Percentiles rank a stretch among this genome's conserved stretches.
These are phyloP conservation scores for Myotis davidii DNA, from an alignment of 2,113 vertebrate species.

Conservation along the genomic window DNA sequence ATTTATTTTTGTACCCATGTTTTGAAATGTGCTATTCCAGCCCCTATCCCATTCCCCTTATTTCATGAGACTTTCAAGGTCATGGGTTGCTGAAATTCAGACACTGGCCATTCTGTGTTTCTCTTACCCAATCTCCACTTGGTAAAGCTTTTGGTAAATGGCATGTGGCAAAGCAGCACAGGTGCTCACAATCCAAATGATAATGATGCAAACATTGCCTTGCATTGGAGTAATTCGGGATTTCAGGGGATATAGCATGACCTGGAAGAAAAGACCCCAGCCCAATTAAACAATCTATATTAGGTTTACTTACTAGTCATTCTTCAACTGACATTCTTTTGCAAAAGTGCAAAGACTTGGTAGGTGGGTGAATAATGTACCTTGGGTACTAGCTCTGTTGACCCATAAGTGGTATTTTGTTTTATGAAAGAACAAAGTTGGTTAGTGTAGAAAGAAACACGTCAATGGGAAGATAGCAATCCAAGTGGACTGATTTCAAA, in stretches of 20 bases:
- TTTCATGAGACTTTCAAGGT: background rate
- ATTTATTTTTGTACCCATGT: background rate
- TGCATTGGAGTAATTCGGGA: slow-evolving; percentile 85
- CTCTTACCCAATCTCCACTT: slow-evolving; percentile 86
- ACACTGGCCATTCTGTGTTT: background rate
- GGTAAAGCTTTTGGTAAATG: slow-evolving; percentile 87
- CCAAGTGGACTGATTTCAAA: background rate
- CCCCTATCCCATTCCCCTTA: background rate
- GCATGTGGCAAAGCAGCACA: slow-evolving; percentile 89
- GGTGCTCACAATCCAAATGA: slow-evolving; percentile 89
- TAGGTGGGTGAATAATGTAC: background rate
- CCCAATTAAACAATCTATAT: background rate
- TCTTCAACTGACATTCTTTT: background rate
- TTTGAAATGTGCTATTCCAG: background rate
- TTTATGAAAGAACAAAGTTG: background rate
- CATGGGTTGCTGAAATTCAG: background rate
- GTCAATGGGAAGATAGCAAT: background rate
- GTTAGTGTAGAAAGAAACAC: background rate
- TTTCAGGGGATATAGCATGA: slow-evolving; percentile 88
- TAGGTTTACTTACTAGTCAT: background rate
- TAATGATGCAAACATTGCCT: slow-evolving; percentile 85
- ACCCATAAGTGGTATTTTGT: background rate
- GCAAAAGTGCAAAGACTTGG: background rate
- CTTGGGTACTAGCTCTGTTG: background rate
- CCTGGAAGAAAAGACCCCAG: slow-evolving; percentile 74